phyloP scores from a whole-genome alignment of 1,140 invertebrate genomes.

The Proales similis region DNA sequence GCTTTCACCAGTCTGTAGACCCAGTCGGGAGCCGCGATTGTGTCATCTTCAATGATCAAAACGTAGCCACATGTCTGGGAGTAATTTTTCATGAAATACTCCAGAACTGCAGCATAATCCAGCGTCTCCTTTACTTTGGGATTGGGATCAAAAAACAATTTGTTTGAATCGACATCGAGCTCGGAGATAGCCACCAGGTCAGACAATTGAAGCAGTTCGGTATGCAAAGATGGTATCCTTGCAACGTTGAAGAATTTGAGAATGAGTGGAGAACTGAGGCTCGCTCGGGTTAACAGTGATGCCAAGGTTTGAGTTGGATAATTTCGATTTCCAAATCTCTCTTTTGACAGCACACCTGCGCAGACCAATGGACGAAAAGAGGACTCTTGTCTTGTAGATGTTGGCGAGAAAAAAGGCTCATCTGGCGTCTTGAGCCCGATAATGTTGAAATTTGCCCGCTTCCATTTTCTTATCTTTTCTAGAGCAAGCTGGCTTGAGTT shows the following conservation, averaged over 20 bases:
- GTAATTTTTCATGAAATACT: conserved; percentile 1
- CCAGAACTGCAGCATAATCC: conserved; percentile 27
- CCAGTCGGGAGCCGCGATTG: conserved; percentile 20
- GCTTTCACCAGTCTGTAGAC: conserved; percentile 14
- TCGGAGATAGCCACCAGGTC: neutral
- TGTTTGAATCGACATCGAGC: conserved; percentile 23
- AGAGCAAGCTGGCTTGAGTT: neutral
- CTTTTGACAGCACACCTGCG: conserved; percentile 19
- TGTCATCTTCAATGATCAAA: conserved; percentile 22
- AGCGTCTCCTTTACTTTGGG: conserved; percentile 28
- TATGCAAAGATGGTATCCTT: too few relatives aligned
- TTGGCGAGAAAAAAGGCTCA: neutral
- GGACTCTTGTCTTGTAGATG: neutral
- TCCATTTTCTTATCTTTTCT: conserved; percentile 14
- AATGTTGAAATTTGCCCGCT: neutral
- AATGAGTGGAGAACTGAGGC: too few relatives aligned
- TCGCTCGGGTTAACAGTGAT: conserved; percentile 2
- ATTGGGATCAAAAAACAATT: neutral
- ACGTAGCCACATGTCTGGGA: conserved; percentile 4
- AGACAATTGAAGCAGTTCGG: neutral
- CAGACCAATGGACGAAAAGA: neutral
- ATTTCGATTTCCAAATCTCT: neutral
- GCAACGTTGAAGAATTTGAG: too few relatives aligned
- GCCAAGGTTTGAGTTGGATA: conserved; percentile 23
- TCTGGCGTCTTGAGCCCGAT: neutral